These are phyloP conservation scores for Anarsia innoxiella DNA, from an alignment of 2,888 invertebrate species.

Conservation along the genomic window DNA sequence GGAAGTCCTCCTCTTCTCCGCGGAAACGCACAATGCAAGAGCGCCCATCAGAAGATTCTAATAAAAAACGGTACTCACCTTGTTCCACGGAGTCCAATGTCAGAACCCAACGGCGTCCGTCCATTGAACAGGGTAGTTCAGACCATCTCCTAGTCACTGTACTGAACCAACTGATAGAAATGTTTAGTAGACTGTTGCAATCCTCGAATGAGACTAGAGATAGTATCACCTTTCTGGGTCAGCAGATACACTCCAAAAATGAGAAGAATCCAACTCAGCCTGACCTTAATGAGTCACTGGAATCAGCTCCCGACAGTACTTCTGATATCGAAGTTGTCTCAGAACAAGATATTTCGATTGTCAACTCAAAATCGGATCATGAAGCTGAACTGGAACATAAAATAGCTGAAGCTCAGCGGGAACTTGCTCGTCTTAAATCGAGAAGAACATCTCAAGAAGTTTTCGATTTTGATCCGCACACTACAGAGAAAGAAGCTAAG, in stretches of 20 bases:
- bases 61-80: background rate
- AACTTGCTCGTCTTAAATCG: background rate
- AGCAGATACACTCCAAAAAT: too few species aligned
- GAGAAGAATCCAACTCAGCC: background rate
- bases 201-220: background rate
- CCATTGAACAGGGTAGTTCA: background rate
- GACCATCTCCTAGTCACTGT: background rate
- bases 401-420: background rate
- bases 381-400: too few species aligned
- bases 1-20: background rate
- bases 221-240: background rate
- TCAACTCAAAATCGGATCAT: too few species aligned
- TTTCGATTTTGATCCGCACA: background rate
- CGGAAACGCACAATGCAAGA: too few species aligned
- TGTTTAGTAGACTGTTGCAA: background rate
- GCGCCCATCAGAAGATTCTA: too few species aligned
- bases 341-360: background rate
- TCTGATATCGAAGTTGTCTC: background rate
- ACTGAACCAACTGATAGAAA: background rate
- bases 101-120: background rate
- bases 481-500: background rate
- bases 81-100: background rate
- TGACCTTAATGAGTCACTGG: background rate
- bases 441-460: background rate
- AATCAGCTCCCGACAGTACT: background rate